These are phyloP conservation scores for Melanotaenia nigrans DNA, from an alignment of 2,797 vertebrate genomes.

Conservation along the genomic window DNA sequence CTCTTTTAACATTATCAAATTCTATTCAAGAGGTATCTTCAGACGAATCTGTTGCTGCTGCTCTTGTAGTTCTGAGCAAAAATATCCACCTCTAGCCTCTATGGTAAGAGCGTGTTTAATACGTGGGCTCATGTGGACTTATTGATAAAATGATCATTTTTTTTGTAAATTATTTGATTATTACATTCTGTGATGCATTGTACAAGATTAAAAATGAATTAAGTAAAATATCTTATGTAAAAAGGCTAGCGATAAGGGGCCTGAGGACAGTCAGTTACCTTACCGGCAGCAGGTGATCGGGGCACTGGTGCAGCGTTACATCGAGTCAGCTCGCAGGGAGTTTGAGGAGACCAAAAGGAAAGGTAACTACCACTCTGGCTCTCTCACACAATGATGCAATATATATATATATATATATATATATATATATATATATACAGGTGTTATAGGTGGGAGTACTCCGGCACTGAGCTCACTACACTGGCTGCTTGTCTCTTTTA, in stretches of 20 bases:
- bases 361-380: slow-evolving; percentile 74
- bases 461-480: too few species aligned
- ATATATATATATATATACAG: too few species aligned
- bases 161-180: neutral
- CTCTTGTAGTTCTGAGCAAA: slow-evolving; percentile 66
- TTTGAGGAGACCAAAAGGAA: slow-evolving; percentile 90
- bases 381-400: neutral
- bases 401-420: too few species aligned
- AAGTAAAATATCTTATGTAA: neutral
- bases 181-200: neutral
- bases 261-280: slow-evolving; percentile 67
- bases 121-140: neutral
- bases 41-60: slow-evolving; percentile 85
- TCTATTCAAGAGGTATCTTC: slow-evolving; percentile 78
- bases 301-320: slow-evolving; percentile 90
- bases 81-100: slow-evolving; percentile 83
- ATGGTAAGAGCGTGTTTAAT: slow-evolving; percentile 75
- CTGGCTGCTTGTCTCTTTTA: too few species aligned
- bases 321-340: slow-evolving; percentile 88
- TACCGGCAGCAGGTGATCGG: slow-evolving; percentile 88
- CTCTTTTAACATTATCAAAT: slow-evolving; percentile 8
- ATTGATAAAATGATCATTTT: neutral
- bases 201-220: slow-evolving; percentile 17
- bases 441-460: too few species aligned
- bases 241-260: slow-evolving; percentile 50